Conservation (phyloP, 2,888 invertebrate genomes). For the Marronus borbonicus region DNA sequence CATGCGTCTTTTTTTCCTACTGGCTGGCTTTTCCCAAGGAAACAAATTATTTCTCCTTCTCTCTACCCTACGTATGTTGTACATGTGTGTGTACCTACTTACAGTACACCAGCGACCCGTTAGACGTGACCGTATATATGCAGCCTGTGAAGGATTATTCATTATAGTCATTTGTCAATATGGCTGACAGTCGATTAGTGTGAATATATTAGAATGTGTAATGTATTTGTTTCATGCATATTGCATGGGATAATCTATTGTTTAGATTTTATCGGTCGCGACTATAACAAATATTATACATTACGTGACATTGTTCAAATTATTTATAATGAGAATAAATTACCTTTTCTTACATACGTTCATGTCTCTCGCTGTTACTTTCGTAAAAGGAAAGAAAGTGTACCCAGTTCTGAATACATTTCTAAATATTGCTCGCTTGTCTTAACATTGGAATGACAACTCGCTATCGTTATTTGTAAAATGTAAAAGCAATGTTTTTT, state of each 20-base stretch:
- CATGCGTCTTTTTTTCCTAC: conserved; percentile 12
- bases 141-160: conserved; percentile 51
- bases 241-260: conserved; percentile 62
- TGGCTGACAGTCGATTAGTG: conserved; percentile 62
- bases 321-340: conserved; percentile 51
- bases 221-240: conserved; percentile 64
- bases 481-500: too few species aligned
- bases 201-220: conserved; percentile 63
- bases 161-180: conserved; percentile 60
- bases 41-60: conserved; percentile 36
- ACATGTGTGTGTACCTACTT: neutral
- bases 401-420: neutral
- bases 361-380: neutral
- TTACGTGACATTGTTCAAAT: conserved; percentile 50
- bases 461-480: too few species aligned
- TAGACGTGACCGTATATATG: neutral
- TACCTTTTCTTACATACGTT: conserved; percentile 13
- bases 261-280: conserved; percentile 59
- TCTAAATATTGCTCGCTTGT: neutral
- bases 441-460: neutral
- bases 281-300: conserved; percentile 50
- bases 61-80: neutral
- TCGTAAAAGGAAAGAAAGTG: conserved; percentile 19
- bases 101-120: neutral
- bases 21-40: conserved; percentile 19